Evolutionary conservation across 1,140 invertebrate genomes (phyloP).

Genomic region (Asobara japonica): DNA sequence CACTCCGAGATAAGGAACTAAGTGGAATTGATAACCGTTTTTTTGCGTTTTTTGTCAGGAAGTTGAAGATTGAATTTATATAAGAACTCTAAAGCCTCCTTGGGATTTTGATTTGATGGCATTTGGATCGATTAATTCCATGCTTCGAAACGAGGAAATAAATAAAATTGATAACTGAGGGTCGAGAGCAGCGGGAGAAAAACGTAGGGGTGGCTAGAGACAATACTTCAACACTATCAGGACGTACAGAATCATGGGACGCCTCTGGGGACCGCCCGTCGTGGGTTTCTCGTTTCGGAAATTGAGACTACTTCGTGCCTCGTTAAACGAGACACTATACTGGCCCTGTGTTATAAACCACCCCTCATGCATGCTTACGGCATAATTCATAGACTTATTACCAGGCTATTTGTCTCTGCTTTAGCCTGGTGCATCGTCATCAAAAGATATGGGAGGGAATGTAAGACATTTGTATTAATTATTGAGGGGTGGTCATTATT

Average conservation of each 20-base stretch:
- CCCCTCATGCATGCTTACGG: conserved; percentile 17
- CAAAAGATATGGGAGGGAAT: not conserved
- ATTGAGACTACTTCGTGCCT: conserved; percentile 37
- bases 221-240: conserved; percentile 13
- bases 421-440: not conserved
- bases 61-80: no score
- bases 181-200: not conserved
- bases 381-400: conserved; percentile 29
- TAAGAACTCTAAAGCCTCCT: not conserved
- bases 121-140: not conserved
- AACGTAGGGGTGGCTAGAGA: not conserved
- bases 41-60: no score
- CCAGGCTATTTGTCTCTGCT: conserved; percentile 27
- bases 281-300: conserved; percentile 26
- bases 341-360: conserved; percentile 3
- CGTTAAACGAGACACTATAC: conserved; percentile 26
- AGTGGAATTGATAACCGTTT: no score
- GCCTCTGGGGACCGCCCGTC: conserved; percentile 15
- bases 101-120: conserved; percentile 13
- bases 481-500: not conserved
- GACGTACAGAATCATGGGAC: not conserved
- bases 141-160: not conserved
- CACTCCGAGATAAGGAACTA: no score
- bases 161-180: no score
- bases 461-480: not conserved